Percentiles rank a stretch among this genome's conserved stretches.
These are phyloP conservation scores for Alfaro cultratus DNA, from an alignment of 2,797 vertebrate genomes.

Conservation along the genomic window DNA sequence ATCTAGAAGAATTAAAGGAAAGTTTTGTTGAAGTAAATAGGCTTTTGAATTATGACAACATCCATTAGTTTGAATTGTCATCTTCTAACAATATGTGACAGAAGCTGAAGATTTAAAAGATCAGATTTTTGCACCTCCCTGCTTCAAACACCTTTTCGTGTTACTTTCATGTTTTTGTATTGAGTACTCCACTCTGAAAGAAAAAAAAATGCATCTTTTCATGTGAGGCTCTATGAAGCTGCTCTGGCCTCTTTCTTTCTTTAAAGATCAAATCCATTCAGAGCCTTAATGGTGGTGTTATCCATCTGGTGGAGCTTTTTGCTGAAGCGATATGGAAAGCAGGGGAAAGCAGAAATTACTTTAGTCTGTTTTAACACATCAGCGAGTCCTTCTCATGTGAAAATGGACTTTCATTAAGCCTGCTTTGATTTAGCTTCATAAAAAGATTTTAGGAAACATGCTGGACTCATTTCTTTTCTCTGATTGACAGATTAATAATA, in stretches of 20 bases:
- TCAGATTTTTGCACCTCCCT: neutral
- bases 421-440: conserved; percentile 25
- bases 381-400: conserved; percentile 23
- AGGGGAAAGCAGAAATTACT: conserved; percentile 21
- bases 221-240: conserved; percentile 10
- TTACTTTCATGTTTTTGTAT: neutral
- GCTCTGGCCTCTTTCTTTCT: conserved; percentile 21
- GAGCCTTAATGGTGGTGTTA: conserved; percentile 48
- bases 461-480: neutral
- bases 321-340: conserved; percentile 14
- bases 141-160: neutral
- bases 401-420: conserved; percentile 30
- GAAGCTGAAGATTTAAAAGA: neutral
- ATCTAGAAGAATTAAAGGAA: neutral
- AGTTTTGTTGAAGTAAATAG: neutral
- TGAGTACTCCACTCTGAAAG: neutral
- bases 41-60: conserved; percentile 4
- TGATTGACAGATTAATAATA: neutral
- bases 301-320: conserved; percentile 32
- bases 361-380: conserved; percentile 29
- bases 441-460: neutral
- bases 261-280: conserved; percentile 43
- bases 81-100: conserved; percentile 8
- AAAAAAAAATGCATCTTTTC: neutral
- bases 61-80: neutral